phyloP scores from a whole-genome alignment of 2,797 vertebrate genomes.

The Pseudopleuronectes americanus region DNA sequence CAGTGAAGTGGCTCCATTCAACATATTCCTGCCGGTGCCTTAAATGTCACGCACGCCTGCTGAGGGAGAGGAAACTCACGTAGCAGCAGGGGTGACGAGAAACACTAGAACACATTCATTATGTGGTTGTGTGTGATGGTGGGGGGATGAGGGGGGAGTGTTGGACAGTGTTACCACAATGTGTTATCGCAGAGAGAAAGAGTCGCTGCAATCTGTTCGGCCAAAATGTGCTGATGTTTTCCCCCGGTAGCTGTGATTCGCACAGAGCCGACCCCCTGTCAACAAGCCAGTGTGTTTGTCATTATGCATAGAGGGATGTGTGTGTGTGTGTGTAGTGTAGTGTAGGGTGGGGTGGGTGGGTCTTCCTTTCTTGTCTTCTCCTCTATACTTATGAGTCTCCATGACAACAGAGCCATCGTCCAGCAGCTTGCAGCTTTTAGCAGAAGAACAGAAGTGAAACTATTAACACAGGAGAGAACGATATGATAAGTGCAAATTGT shows the following conservation, averaged over 20 bases:
- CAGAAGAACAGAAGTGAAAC: constrained; percentile 58
- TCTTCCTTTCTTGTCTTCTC: constrained; percentile 54
- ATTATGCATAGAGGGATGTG: constrained; percentile 44
- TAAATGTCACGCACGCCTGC: constrained; percentile 41
- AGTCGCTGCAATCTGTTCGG: constrained; percentile 45
- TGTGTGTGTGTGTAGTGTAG: background rate
- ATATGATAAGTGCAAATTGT: constrained; percentile 23
- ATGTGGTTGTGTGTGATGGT: background rate
- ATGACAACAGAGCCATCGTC: constrained; percentile 75
- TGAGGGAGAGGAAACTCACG: constrained; percentile 7
- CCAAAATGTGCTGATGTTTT: constrained; percentile 42
- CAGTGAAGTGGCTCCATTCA: background rate
- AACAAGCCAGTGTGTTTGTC: constrained; percentile 57
- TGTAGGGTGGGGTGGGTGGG: background rate
- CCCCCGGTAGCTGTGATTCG: constrained; percentile 38
- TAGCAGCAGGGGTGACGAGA: background rate
- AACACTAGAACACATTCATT: constrained; percentile 22
- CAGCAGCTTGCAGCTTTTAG: constrained; percentile 59
- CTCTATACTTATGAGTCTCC: constrained; percentile 75
- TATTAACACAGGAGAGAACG: constrained; percentile 22
- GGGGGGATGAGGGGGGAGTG: background rate
- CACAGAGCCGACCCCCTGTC: constrained; percentile 37
- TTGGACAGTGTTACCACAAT: constrained; percentile 13
- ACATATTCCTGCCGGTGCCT: constrained; percentile 10
- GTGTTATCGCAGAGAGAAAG: constrained; percentile 32